These are phyloP conservation scores for Tryphoninae sp. DNA, from an alignment of 2,888 invertebrate genomes.

Conservation along the genomic window DNA sequence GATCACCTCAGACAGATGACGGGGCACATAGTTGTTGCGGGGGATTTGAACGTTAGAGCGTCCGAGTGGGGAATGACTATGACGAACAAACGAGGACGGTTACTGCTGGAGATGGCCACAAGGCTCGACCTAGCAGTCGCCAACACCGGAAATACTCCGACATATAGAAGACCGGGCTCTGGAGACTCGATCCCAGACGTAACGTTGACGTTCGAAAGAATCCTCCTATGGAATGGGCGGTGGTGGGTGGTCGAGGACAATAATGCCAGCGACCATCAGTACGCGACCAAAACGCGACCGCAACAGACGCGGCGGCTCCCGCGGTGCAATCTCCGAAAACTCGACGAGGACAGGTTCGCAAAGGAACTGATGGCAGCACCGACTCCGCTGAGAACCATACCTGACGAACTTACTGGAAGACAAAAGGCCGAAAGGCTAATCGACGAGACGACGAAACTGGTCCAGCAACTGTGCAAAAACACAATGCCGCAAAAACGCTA, in stretches of 20 bases:
- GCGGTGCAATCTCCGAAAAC: slow-evolving; percentile 23
- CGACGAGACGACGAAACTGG: too few relatives aligned
- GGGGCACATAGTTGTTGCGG: slow-evolving; percentile 43
- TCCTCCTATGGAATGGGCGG: neutral
- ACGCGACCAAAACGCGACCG: neutral
- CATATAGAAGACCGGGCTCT: slow-evolving; percentile 46
- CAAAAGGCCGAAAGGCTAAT: too few relatives aligned
- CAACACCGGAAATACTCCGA: slow-evolving; percentile 49
- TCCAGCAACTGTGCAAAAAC: too few relatives aligned
- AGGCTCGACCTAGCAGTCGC: slow-evolving; percentile 56
- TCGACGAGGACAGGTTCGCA: slow-evolving; percentile 8
- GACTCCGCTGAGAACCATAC: neutral
- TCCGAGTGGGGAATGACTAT: slow-evolving; percentile 61
- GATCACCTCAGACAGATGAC: slow-evolving; percentile 4
- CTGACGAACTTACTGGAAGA: too few relatives aligned
- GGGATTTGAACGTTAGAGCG: slow-evolving; percentile 62
- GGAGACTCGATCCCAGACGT: slow-evolving; percentile 35
- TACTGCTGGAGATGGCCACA: slow-evolving; percentile 18
- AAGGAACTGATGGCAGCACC: neutral
- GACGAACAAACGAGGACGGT: slow-evolving; percentile 56
- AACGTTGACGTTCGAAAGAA: neutral
- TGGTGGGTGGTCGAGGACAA: slow-evolving; percentile 1
- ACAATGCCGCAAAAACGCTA: slow-evolving; percentile 5
- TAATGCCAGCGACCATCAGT: slow-evolving; percentile 32
- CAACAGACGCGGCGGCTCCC: neutral